Percentiles rank a stretch among this genome's conserved stretches.
phyloP scores from a whole-genome alignment of 2,113 vertebrate genomes.

The mouse (Mus musculus) region DNA sequence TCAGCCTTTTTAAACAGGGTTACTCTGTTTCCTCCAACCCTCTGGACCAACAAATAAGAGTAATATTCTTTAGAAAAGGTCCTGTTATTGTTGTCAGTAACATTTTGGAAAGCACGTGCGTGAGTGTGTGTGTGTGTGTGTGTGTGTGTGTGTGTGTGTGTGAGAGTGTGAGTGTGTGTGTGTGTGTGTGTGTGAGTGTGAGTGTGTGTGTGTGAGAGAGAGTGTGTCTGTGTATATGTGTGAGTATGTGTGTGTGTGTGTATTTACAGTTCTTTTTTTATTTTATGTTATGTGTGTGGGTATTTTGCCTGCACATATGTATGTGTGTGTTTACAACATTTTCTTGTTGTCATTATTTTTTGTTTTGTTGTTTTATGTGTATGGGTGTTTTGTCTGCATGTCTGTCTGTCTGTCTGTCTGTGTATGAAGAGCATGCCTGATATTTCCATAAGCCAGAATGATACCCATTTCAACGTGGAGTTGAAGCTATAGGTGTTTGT shows the following conservation, averaged over 20 bases:
- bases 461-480: not conserved
- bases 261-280: too few relatives aligned
- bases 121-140: not conserved
- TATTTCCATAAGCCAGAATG: not conserved
- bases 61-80: not conserved
- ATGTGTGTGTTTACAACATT: not conserved
- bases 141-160: not conserved
- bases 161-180: not conserved
- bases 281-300: not conserved
- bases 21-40: not conserved
- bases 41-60: not conserved
- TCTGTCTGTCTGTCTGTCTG: too few relatives aligned
- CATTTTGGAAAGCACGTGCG: not conserved
- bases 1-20: not conserved
- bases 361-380: not conserved
- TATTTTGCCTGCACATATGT: not conserved
- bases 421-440: not conserved
- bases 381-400: not conserved
- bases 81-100: not conserved
- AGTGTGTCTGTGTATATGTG: not conserved
- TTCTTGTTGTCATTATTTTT: not conserved
- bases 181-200: not conserved
- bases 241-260: not conserved
- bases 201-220: not conserved
- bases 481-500: not conserved